Percentiles rank a stretch among this genome's conserved stretches.
Conservation (phyloP, 1,140 invertebrate genomes). For the Dendrolimus kikuchii region DNA sequence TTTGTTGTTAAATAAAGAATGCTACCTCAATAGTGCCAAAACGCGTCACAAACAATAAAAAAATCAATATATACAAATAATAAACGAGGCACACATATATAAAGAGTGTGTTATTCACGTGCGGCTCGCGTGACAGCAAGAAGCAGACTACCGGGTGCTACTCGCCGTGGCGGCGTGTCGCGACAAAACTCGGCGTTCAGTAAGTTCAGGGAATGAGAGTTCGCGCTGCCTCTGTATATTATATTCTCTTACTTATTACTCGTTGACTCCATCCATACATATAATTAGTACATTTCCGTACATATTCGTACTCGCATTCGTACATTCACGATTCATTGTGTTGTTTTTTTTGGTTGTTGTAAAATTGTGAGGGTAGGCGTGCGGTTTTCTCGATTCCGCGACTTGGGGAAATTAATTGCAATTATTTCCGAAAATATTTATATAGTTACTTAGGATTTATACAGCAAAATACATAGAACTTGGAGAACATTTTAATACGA, state of each 20-base stretch:
- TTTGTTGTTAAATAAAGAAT: not conserved
- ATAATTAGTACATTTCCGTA: too few relatives aligned
- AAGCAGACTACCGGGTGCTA: slow-evolving; percentile 79
- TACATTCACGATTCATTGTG: slow-evolving; percentile 6
- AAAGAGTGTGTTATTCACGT: slow-evolving; percentile 31
- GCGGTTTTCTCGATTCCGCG: too few relatives aligned
- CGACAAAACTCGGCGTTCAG: slow-evolving; percentile 94
- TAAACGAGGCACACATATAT: slow-evolving; percentile 22
- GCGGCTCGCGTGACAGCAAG: slow-evolving; percentile 69
- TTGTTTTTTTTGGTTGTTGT: too few relatives aligned
- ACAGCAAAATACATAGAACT: too few relatives aligned
- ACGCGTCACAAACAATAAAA: not conserved
- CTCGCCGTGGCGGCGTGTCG: slow-evolving; percentile 92
- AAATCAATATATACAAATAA: not conserved
- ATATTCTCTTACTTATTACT: slow-evolving; percentile 34
- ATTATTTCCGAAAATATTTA: too few relatives aligned
- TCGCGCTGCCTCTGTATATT: slow-evolving; percentile 38
- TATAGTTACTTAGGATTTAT: too few relatives aligned
- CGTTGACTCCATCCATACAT: slow-evolving; percentile 26
- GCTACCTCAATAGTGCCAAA: slow-evolving; percentile 16
- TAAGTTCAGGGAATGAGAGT: slow-evolving; percentile 77
- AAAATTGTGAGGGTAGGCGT: too few relatives aligned
- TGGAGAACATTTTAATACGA: too few relatives aligned
- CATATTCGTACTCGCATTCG: not conserved
- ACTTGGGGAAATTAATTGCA: too few relatives aligned